Conservation (phyloP, 2,113 vertebrate species). For the Gorilla gorilla region DNA sequence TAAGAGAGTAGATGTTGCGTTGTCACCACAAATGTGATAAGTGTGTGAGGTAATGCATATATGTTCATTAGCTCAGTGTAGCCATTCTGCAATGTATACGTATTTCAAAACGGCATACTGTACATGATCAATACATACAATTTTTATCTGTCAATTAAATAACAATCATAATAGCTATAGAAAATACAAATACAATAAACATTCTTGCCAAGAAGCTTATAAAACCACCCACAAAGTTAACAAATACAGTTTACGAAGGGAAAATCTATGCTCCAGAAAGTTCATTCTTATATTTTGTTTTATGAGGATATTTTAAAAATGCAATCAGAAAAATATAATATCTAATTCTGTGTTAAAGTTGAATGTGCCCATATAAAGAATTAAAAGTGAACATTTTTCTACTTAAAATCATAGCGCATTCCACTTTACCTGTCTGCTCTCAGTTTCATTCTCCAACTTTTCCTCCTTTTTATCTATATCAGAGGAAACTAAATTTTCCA, state of each 20-base stretch:
- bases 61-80: neutral
- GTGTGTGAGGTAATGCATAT: neutral
- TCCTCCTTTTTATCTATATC: neutral
- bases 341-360: neutral
- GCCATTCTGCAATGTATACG: neutral
- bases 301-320: neutral
- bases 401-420: neutral
- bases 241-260: neutral
- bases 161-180: neutral
- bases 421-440: neutral
- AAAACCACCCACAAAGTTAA: conserved; percentile 6
- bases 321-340: neutral
- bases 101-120: neutral
- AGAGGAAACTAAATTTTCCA: neutral
- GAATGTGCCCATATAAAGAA: neutral
- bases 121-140: neutral
- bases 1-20: neutral
- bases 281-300: neutral
- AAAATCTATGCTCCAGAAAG: neutral
- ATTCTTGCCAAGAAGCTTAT: neutral
- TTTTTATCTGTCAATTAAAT: neutral
- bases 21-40: neutral
- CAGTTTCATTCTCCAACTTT: neutral
- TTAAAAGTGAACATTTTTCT: neutral
- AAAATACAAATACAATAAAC: neutral